Evolutionary conservation across 2,888 invertebrate species (phyloP).

Genomic region (Perdita meconis): DNA sequence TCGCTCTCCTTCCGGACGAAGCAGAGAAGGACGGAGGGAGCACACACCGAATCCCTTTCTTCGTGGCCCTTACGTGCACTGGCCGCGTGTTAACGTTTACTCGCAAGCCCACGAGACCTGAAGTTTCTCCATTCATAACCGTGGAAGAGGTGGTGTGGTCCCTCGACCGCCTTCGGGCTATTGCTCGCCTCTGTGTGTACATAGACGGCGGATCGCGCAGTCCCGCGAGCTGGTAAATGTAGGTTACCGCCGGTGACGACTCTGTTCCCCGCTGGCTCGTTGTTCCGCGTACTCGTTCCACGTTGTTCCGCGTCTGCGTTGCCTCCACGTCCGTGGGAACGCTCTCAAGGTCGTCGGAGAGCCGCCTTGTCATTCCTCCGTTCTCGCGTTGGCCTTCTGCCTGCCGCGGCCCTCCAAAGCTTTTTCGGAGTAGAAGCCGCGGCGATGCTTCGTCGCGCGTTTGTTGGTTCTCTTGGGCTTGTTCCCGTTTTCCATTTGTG

Average conservation of each 20-base stretch:
- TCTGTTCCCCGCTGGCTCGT: constrained; percentile 52
- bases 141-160: constrained; percentile 55
- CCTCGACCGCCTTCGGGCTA: constrained; percentile 55
- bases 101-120: constrained; percentile 62
- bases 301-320: constrained; percentile 3
- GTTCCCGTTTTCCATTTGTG: too few relatives aligned
- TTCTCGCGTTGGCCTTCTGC: background rate
- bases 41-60: constrained; percentile 55
- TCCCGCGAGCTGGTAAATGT: constrained; percentile 74
- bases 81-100: constrained; percentile 57
- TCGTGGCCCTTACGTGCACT: constrained; percentile 48
- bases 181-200: constrained; percentile 39
- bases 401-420: background rate
- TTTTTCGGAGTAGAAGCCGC: constrained; percentile 24
- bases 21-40: background rate
- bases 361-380: constrained; percentile 26
- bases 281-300: constrained; percentile 31
- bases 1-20: background rate
- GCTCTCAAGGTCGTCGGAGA: constrained; percentile 54
- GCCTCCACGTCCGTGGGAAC: constrained; percentile 39
- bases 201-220: constrained; percentile 24
- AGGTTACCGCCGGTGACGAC: constrained; percentile 77
- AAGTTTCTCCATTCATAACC: constrained; percentile 81
- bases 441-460: background rate
- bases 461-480: too few relatives aligned